phyloP scores from a whole-genome alignment of 2,797 vertebrate species.

The Rhadinocentrus ornatus region DNA sequence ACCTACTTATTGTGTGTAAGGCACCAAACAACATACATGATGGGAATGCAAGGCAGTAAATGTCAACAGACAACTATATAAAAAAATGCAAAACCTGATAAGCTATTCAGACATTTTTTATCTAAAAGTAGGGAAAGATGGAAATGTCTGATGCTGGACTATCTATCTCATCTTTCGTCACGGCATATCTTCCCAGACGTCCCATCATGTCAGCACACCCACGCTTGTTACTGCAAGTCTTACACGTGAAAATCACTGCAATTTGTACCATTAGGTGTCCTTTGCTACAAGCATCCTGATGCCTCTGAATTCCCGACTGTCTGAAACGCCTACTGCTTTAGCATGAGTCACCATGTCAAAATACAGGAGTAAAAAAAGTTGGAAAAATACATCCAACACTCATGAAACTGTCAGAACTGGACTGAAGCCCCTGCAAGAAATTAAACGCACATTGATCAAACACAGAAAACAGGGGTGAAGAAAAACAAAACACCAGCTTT shows the following conservation, averaged over 20 bases:
- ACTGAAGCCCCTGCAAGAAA: neutral
- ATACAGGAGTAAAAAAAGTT: slow-evolving; percentile 14
- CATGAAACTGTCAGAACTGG: slow-evolving; percentile 6
- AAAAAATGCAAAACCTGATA: slow-evolving; percentile 11
- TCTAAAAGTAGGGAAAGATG: slow-evolving; percentile 24
- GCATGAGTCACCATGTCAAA: slow-evolving; percentile 36
- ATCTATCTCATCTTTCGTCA: neutral
- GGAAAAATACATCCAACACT: slow-evolving; percentile 3
- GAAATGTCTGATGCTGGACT: slow-evolving; percentile 4
- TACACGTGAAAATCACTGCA: slow-evolving; percentile 36
- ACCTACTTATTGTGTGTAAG: slow-evolving; percentile 32
- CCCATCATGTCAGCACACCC: slow-evolving; percentile 1
- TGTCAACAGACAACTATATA: slow-evolving; percentile 18
- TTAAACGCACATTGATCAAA: neutral
- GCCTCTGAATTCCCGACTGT: slow-evolving; percentile 22
- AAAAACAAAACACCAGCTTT: neutral
- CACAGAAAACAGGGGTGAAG: neutral
- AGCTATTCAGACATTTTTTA: slow-evolving; percentile 27
- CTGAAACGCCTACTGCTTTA: slow-evolving; percentile 47
- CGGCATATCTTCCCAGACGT: neutral
- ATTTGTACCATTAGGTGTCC: slow-evolving; percentile 56
- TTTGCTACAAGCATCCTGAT: slow-evolving; percentile 24
- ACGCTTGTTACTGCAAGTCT: neutral
- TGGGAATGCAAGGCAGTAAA: slow-evolving; percentile 3
- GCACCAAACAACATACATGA: slow-evolving; percentile 14